Evolutionary conservation across 2,797 vertebrate species (phyloP), one percentile per base, ranked within the genome.

Genomic region (Brachymystax lenok): DNA sequence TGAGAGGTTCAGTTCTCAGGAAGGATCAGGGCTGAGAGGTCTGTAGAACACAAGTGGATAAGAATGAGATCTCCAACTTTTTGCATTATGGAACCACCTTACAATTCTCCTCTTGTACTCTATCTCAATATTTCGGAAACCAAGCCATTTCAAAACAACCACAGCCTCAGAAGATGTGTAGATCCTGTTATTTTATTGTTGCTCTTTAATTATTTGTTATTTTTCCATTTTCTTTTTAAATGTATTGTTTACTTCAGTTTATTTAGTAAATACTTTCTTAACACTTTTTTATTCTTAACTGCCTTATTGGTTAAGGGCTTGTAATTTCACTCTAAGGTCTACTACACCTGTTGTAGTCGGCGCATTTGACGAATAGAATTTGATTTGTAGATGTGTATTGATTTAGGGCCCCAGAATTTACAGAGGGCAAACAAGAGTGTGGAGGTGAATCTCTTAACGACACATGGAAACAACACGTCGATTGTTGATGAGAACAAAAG

Each of bases 351-450:
- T 35, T 35, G 35, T 35, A 7, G 6, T 35, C 35, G 35, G 6
- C 35, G 35, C 35, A 35, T 35, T 6, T 35, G 35, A 35, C 35
- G 35, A 35, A 35, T 35, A 35, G 6, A 35, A 35, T 7, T 35
- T 35, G 35, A 35, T 35, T 77, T 67, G 61, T 73, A 68, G 76
- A 67, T 67, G 50, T 73, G 50, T 28, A 68, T 59, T 68, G 71
- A 35, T 66, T 73, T 72, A 68, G 35, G 50, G n/a, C 30, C 30
- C 54, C 75, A 77, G 54, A 35, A 66, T 82, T 79, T 73, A 76
- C 63, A 70, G 17, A 17, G 59, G 73, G 46, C 50, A 46, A 40
- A 40, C 17, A 14, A 63, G 59, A 24, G 59, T 46, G 40, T 61
- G 56, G n/a, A 19, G 56, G 10, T 30, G 12, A 21, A 71, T 61